Base-by-base conservation (phyloP, 2,797 vertebrate genomes). In the Schizopygopsis pylzovi region DNA sequence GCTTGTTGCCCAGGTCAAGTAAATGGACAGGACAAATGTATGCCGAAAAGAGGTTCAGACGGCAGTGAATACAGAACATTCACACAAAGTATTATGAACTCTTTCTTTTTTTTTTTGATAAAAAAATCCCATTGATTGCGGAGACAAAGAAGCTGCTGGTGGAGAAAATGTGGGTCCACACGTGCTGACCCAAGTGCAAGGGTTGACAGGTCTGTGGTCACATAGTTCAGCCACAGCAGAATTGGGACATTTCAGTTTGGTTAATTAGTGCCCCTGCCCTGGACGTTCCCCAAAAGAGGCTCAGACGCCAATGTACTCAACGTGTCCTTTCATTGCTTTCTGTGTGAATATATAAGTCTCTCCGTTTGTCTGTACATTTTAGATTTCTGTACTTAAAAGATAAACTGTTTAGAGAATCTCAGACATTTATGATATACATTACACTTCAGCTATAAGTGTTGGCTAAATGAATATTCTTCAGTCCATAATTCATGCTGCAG, bases 91-190 rank as follows among this genome's bases (percentile, higher is more conserved):
- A 78, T 78, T 84, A 22, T 77, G 81, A 78, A 54, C 59, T 33
- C 33, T 45, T 37, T 85, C 59, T 83, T 49, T 85, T 28, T 49
- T 85, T 83, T 33, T 70, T 63, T 28, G 54, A 65, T 81, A 77
- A 81, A 89, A 73, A 77, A 22, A 20, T 49, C n/a, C 79, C 72
- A 80, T 86, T 88, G 87, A 87, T 86, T 83, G 72, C 10, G 65
- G 41, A 39, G 77, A 90, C 86, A 90, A 91, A 90, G 63, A 79
- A 83, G 47, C 79, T 84, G 52, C 87, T 87, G 82, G 81, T 72
- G 82, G 81, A 89, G 83, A 89, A 89, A 89, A 85, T 88, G 63
- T 78, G 73, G 52, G 83, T 83, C 85, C 82, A 81, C 83, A 87
- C 89, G 88, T 90, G 89, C 82, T 87, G 86, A 88, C 76, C 82